Percentiles rank a stretch among this genome's conserved stretches.
Conservation (phyloP, 2,888 invertebrate genomes). For the Chaitophorus viminalis region DNA sequence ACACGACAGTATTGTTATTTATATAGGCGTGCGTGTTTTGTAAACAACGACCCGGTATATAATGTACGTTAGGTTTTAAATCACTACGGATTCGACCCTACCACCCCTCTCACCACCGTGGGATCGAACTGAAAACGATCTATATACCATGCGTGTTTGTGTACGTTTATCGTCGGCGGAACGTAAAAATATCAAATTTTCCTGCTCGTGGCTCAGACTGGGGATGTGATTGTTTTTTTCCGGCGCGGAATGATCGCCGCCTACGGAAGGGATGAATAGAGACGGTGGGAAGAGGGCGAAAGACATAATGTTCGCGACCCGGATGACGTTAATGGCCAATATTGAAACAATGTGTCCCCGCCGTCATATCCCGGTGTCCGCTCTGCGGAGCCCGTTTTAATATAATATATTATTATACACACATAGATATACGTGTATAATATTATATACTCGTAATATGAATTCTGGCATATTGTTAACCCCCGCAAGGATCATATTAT, state of each 20-base stretch:
- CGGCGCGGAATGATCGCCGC: neutral
- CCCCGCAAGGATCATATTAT: conserved; percentile 47
- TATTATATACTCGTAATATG: too few relatives aligned
- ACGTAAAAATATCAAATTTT: conserved; percentile 28
- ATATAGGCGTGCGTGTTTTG: too few relatives aligned
- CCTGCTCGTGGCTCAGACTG: neutral
- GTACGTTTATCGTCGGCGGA: neutral
- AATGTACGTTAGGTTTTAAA: neutral
- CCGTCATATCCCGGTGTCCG: neutral
- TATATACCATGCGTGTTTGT: neutral
- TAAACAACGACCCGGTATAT: neutral
- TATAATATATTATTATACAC: too few relatives aligned
- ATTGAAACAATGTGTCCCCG: conserved; percentile 56
- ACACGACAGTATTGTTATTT: neutral
- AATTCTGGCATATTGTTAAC: conserved; percentile 62
- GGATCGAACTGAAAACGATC: neutral
- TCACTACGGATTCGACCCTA: neutral
- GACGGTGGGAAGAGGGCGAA: neutral
- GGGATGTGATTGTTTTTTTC: neutral
- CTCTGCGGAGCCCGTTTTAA: conserved; percentile 3
- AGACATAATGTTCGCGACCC: conserved; percentile 33
- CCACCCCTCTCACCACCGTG: too few relatives aligned
- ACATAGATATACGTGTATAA: too few relatives aligned
- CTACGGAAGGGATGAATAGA: too few relatives aligned
- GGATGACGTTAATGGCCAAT: conserved; percentile 57